phyloP scores from a whole-genome alignment of 1,140 invertebrate species.

The Arion vulgaris region DNA sequence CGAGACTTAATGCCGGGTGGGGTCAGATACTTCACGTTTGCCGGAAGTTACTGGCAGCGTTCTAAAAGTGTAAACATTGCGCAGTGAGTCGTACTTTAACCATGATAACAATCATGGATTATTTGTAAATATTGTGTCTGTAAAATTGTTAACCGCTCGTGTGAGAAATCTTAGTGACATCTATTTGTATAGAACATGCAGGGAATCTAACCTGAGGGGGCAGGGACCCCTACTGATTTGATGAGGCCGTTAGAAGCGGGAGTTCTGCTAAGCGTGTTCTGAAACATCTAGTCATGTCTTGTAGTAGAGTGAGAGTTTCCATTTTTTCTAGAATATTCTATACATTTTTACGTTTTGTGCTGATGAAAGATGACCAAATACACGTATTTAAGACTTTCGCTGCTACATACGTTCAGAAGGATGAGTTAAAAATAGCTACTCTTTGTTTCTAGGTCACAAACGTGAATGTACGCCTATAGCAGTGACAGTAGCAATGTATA shows the following conservation, averaged over 20 bases:
- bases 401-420: no score
- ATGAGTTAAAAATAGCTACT: no score
- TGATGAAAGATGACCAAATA: no score
- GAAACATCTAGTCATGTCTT: not conserved
- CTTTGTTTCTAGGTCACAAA: no score
- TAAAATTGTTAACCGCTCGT: not conserved
- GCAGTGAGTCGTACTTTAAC: not conserved
- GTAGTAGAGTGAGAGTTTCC: not conserved
- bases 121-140: constrained; percentile 7
- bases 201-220: not conserved
- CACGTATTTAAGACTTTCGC: not conserved
- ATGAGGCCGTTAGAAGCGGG: not conserved
- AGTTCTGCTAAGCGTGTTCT: not conserved
- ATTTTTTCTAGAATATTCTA: no score
- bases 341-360: no score
- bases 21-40: not conserved
- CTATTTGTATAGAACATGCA: not conserved
- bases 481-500: no score
- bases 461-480: no score
- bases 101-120: not conserved
- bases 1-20: not conserved
- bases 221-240: not conserved
- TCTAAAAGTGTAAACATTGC: not conserved
- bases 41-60: not conserved
- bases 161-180: not conserved